phyloP scores from a whole-genome alignment of 2,797 vertebrate genomes.

The Acanthurus leucopareius region DNA sequence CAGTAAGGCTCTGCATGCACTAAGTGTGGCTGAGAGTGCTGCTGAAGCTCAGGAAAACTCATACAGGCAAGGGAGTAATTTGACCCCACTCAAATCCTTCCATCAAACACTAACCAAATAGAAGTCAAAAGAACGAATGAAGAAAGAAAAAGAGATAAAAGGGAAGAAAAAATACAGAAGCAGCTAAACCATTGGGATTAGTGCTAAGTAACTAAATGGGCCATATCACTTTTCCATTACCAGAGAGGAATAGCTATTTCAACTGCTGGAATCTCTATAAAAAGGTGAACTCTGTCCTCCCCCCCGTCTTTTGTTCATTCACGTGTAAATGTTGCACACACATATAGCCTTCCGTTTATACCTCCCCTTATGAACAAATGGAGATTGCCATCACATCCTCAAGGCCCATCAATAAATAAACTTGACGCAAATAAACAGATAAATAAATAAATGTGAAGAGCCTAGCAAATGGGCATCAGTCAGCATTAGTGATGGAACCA shows the following conservation, averaged over 20 bases:
- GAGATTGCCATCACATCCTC: conserved; percentile 76
- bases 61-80: conserved; percentile 61
- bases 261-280: conserved; percentile 77
- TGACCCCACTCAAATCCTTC: conserved; percentile 75
- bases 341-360: conserved; percentile 37
- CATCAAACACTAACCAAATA: conserved; percentile 73
- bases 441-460: conserved; percentile 86
- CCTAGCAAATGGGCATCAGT: conserved; percentile 83
- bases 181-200: conserved; percentile 80
- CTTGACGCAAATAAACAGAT: conserved; percentile 86
- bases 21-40: conserved; percentile 57
- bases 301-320: conserved; percentile 57
- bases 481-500: conserved; percentile 85
- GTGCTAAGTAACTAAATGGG: conserved; percentile 84
- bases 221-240: conserved; percentile 84
- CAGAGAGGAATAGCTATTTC: conserved; percentile 77
- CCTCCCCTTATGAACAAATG: conserved; percentile 73
- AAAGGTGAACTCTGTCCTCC: conserved; percentile 70
- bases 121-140: conserved; percentile 69
- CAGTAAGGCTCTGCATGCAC: conserved; percentile 43
- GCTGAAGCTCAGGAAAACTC: conserved; percentile 54
- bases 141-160: conserved; percentile 62
- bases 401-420: conserved; percentile 87
- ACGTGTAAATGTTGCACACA: conserved; percentile 67
- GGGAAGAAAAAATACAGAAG: conserved; percentile 58